Evolutionary conservation across 2,797 vertebrate species (phyloP), one percentile per base, ranked within the genome.

Genomic region (Enteromius afrohamiltoni): DNA sequence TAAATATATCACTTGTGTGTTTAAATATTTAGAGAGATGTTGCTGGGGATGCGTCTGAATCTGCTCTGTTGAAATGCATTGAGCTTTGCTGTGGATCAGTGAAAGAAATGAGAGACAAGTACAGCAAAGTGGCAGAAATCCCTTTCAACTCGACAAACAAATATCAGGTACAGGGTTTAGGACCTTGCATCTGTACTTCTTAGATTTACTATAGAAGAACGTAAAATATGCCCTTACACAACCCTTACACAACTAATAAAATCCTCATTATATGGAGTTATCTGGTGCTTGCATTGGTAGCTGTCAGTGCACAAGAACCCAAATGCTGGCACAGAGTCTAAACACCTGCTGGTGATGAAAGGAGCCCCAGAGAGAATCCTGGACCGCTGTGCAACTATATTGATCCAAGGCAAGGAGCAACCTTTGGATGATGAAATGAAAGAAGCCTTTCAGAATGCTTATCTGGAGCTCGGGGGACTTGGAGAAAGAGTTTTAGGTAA

Each of bases 71-170:
- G 13, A 96, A 97, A 82, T 97, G 95, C 77, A 96, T 97, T 19
- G 96, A 97, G 84, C 78, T 96, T 65, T 96, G 95, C 90, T 96
- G 96, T 42, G 96, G 96, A 1, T 95, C 96, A 9, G 96, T 97
- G 83, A 95, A 91, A 85, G 95, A 94, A 16, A 95, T 96, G 95
- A 92, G 96, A 45, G 95, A 96, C 0, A 91, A 92, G 55, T 92
- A 96, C 21, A 6, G 87, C 73, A 96, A 96, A 84, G 90, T 95
- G 3, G 93, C 94, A 0, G 96, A 97, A 91, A 96, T 97, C 40
- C 96, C 96, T 10, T 97, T 97, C 90, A 97, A 97, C 89, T 97
- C 96, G 55, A 97, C 96, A 87, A 97, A 97, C 88, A 97, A 97
- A 86, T 97, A 96, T 89, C 96, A 97, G 95, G 95, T 96, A 85